Conservation (phyloP, 2,888 invertebrate species). For the Leuctra nigra region DNA sequence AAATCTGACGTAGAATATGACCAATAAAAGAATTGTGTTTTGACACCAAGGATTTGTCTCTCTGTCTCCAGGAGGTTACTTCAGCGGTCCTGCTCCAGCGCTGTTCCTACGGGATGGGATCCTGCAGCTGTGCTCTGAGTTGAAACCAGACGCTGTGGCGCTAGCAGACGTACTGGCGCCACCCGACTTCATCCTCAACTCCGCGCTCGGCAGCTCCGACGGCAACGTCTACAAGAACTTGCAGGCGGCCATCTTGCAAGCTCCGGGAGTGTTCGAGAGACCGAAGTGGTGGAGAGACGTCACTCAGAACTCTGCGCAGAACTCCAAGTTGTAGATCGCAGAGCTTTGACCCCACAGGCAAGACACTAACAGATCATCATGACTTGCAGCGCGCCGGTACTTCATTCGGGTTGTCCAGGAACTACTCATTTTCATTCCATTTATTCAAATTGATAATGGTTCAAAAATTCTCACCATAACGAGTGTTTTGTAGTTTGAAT, state of each 20-base stretch:
- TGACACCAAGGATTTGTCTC: not conserved
- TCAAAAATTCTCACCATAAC: too few species aligned
- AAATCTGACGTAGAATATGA: too few species aligned
- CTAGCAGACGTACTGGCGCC: slow-evolving; percentile 57
- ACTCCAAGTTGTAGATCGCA: slow-evolving; percentile 7
- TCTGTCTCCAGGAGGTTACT: slow-evolving; percentile 33
- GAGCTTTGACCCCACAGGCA: too few species aligned
- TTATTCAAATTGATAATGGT: too few species aligned
- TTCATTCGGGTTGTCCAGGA: too few species aligned
- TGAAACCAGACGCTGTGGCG: slow-evolving; percentile 52
- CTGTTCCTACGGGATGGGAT: slow-evolving; percentile 44
- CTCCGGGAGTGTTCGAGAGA: slow-evolving; percentile 58
- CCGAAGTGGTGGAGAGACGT: slow-evolving; percentile 73
- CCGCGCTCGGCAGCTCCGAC: slow-evolving; percentile 55
- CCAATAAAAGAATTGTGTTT: not conserved
- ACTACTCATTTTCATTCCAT: too few species aligned
- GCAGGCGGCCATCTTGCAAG: slow-evolving; percentile 54
- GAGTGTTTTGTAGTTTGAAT: too few species aligned
- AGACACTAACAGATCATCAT: too few species aligned
- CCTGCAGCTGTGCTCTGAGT: slow-evolving; percentile 43
- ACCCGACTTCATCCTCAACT: slow-evolving; percentile 56
- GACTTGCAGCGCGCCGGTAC: too few species aligned
- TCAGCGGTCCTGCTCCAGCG: slow-evolving; percentile 34
- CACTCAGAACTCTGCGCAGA: slow-evolving; percentile 40
- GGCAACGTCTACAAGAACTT: slow-evolving; percentile 67